Conservation (phyloP, 2,888 invertebrate species). For the Tineola bisselliella region DNA sequence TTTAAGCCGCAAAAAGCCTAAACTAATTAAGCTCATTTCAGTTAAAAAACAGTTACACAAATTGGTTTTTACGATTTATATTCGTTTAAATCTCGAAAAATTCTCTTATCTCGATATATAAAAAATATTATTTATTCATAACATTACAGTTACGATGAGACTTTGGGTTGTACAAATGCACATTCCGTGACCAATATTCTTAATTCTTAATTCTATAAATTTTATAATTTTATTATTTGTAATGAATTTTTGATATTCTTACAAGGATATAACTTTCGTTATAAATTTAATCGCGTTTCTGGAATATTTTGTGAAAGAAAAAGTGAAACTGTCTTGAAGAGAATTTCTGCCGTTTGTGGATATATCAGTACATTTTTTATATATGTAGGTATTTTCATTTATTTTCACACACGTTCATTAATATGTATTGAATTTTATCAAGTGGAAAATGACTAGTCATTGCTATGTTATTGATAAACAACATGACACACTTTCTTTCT, state of each 20-base stretch:
- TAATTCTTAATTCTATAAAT: not conserved
- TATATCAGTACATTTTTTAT: too few relatives aligned
- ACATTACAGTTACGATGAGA: not conserved
- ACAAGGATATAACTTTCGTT: not conserved
- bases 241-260: not conserved
- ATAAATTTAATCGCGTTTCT: not conserved
- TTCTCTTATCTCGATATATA: not conserved
- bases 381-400: not conserved
- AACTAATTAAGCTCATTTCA: not conserved
- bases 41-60: not conserved
- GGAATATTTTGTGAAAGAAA: not conserved
- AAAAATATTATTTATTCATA: not conserved
- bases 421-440: not conserved
- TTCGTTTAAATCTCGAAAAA: not conserved
- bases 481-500: conserved; percentile 11
- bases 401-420: not conserved
- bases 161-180: not conserved
- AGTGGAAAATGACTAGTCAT: not conserved
- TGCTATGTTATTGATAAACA: not conserved
- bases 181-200: conserved; percentile 1
- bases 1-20: too few relatives aligned
- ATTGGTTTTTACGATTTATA: not conserved
- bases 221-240: conserved; percentile 3
- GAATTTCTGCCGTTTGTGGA: not conserved
- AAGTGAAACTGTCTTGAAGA: not conserved